phyloP scores from a whole-genome alignment of 2,797 vertebrate genomes.

The Thamnophis elegans region DNA sequence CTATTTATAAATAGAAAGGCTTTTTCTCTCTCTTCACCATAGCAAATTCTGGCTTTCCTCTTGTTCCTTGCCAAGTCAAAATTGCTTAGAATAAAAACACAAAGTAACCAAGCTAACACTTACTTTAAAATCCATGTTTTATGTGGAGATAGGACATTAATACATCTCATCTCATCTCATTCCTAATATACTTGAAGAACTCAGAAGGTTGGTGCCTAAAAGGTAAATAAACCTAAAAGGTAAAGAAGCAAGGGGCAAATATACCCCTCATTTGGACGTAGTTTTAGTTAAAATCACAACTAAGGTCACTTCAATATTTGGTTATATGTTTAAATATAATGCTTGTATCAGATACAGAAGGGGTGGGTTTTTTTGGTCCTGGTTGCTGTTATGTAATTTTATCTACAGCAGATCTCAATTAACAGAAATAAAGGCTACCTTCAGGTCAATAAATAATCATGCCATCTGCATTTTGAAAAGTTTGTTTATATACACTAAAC shows the following conservation, averaged over 20 bases:
- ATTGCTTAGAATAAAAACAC: not conserved
- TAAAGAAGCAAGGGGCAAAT: not conserved
- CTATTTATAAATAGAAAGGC: slow-evolving; percentile 52
- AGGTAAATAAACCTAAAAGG: not conserved
- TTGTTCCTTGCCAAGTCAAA: slow-evolving; percentile 22
- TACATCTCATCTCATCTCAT: not conserved
- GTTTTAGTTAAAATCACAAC: not conserved
- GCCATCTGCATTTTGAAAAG: not conserved
- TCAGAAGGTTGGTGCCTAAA: not conserved
- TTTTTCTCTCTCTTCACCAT: not conserved
- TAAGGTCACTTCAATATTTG: not conserved
- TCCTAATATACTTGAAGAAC: not conserved
- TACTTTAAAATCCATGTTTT: not conserved
- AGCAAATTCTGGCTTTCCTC: not conserved
- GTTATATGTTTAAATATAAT: not conserved
- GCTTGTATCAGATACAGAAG: not conserved
- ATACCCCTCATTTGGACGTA: not conserved
- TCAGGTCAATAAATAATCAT: not conserved
- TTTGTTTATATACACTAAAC: not conserved
- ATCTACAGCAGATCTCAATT: not conserved
- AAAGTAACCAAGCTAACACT: not conserved
- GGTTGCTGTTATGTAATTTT: not conserved
- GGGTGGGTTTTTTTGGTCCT: not conserved
- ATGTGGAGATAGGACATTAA: not conserved
- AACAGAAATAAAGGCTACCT: not conserved